A percentile compares a stretch with the other conserved stretches of the same genome.
Evolutionary conservation across 2,888 invertebrate species (phyloP).

Genomic region (Heterodera filipjevi): DNA sequence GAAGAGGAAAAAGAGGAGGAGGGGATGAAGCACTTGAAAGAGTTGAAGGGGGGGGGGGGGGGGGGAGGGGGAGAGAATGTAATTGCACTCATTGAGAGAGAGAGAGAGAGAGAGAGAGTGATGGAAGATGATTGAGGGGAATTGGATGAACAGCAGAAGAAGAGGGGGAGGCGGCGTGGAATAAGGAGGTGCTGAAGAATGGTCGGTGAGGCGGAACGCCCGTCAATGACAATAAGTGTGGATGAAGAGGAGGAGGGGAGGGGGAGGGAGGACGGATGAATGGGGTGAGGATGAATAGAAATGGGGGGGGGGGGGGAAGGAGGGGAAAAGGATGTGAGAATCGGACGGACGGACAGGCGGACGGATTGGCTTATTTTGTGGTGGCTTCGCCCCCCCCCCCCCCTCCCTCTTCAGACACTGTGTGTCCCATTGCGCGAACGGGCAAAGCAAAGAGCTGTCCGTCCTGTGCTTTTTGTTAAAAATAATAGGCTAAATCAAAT

Average conservation of each 20-base stretch:
- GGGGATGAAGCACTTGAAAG: not conserved
- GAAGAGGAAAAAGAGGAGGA: too few species aligned
- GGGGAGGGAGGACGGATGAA: not conserved
- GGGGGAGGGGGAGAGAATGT: not conserved
- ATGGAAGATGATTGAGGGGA: too few species aligned
- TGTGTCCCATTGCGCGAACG: not conserved
- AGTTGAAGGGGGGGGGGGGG: not conserved
- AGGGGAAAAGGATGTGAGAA: not conserved
- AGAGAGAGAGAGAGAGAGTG: not conserved
- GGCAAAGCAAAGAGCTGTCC: not conserved
- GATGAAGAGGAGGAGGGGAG: not conserved
- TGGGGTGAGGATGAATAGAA: not conserved
- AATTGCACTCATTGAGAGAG: not conserved
- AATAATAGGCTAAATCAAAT: not conserved
- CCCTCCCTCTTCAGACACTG: not conserved
- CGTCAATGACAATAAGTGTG: not conserved
- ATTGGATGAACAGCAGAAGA: too few species aligned
- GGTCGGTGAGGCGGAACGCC: not conserved
- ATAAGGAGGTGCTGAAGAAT: not conserved
- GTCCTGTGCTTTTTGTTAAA: too few species aligned
- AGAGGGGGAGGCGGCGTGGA: not conserved
- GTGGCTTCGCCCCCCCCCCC: not conserved
- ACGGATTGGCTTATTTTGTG: conserved; percentile 4
- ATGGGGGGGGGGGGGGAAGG: too few species aligned
- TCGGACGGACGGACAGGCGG: not conserved